A percentile compares a stretch with the other conserved stretches of the same genome.
Evolutionary conservation across 2,888 invertebrate genomes (phyloP).

Genomic region (Polydrusus cervinus): DNA sequence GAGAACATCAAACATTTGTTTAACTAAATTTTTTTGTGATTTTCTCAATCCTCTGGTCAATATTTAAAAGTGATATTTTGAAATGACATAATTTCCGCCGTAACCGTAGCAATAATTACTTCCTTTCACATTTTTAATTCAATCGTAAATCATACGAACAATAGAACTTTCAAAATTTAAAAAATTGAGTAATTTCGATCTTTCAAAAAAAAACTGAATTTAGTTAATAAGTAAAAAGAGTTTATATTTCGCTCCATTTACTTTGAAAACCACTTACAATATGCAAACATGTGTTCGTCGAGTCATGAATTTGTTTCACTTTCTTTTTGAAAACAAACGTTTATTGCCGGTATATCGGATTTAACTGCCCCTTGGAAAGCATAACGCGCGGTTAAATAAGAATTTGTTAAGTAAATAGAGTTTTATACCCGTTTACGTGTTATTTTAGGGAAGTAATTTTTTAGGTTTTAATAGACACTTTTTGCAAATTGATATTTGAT

Average conservation of each 20-base stretch:
- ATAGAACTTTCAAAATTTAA: no score
- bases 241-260: background rate
- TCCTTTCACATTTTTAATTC: no score
- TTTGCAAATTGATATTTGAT: no score
- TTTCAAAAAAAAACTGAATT: no score
- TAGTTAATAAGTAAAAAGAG: background rate
- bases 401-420: slow-evolving; percentile 13
- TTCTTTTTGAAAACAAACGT: slow-evolving; percentile 18
- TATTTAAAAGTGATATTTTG: no score
- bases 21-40: no score
- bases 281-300: slow-evolving; percentile 20
- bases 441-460: slow-evolving; percentile 18
- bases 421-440: slow-evolving; percentile 1
- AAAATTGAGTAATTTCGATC: no score
- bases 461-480: background rate
- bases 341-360: slow-evolving; percentile 30
- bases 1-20: no score
- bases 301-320: slow-evolving; percentile 12
- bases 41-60: no score
- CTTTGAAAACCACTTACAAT: slow-evolving; percentile 17
- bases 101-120: no score
- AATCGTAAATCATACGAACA: no score
- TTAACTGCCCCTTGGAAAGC: slow-evolving; percentile 21
- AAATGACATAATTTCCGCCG: no score
- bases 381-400: slow-evolving; percentile 8